Percentiles rank a stretch among this genome's conserved stretches.
Evolutionary conservation across 2,888 invertebrate species (phyloP).

Genomic region (Nycteola revayana): DNA sequence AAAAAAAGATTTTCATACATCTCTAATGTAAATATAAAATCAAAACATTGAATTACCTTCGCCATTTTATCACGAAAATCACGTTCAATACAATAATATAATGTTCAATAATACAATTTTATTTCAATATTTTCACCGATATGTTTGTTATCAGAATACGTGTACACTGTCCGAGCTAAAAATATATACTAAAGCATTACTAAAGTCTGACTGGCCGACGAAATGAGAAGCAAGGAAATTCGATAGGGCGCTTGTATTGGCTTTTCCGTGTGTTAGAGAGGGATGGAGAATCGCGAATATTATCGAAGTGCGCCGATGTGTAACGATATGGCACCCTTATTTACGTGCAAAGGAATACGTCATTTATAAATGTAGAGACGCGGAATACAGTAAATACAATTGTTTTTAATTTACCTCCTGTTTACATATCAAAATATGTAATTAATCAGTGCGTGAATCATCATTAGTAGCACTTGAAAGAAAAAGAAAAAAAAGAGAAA

Average conservation of each 20-base stretch:
- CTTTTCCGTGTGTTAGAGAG: constrained; percentile 37
- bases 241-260: constrained; percentile 55
- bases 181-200: constrained; percentile 64
- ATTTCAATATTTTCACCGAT: constrained; percentile 50
- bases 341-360: constrained; percentile 29
- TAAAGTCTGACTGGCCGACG: constrained; percentile 35
- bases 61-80: constrained; percentile 53
- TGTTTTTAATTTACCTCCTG: too few species aligned
- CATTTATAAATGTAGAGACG: constrained; percentile 2
- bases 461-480: too few species aligned
- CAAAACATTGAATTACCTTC: constrained; percentile 57
- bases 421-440: too few species aligned
- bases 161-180: constrained; percentile 53
- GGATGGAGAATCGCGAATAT: constrained; percentile 32
- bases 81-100: constrained; percentile 30
- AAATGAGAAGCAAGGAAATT: constrained; percentile 54
- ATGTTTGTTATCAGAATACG: constrained; percentile 40
- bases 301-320: constrained; percentile 37
- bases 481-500: too few species aligned
- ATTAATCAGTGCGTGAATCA: too few species aligned
- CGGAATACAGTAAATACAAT: too few species aligned
- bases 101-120: constrained; percentile 49
- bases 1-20: constrained; percentile 15
- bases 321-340: constrained; percentile 40
- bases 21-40: constrained; percentile 5